A percentile compares a stretch with the other conserved stretches of the same genome.
phyloP scores from a whole-genome alignment of 2,888 invertebrate species.

The Xestia xanthographa region DNA sequence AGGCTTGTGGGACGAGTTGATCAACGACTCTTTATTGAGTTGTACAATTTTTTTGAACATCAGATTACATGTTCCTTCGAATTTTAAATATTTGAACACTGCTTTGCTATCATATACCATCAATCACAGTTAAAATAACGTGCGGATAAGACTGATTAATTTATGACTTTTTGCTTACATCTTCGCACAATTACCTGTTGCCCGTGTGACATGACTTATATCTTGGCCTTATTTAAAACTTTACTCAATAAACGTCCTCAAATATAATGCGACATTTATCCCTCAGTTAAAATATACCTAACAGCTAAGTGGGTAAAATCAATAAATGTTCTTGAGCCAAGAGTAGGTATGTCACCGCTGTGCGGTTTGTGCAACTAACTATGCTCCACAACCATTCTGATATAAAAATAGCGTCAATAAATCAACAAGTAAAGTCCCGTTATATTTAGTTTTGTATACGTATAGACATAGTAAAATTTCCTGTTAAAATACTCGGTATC shows the following conservation, averaged over 20 bases:
- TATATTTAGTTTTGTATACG: slow-evolving; percentile 60
- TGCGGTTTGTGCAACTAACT: slow-evolving; percentile 64
- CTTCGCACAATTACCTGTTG: slow-evolving; percentile 49
- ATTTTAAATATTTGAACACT: slow-evolving; percentile 22
- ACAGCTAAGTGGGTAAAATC: slow-evolving; percentile 64
- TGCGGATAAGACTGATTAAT: slow-evolving; percentile 30
- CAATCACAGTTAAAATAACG: slow-evolving; percentile 35
- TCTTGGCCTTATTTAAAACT: slow-evolving; percentile 62
- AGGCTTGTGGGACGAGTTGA: no score
- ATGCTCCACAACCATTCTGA: slow-evolving; percentile 64
- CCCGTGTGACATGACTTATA: slow-evolving; percentile 22
- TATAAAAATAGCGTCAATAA: slow-evolving; percentile 72
- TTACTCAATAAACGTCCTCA: slow-evolving; percentile 47
- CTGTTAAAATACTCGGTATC: slow-evolving; percentile 45
- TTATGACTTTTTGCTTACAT: slow-evolving; percentile 28
- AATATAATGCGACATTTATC: slow-evolving; percentile 56
- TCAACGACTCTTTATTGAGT: no score
- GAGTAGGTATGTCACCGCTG: slow-evolving; percentile 68
- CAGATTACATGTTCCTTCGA: neutral
- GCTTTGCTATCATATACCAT: slow-evolving; percentile 16
- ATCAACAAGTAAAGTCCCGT: slow-evolving; percentile 62
- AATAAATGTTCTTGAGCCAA: slow-evolving; percentile 72
- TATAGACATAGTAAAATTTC: slow-evolving; percentile 56
- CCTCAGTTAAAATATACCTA: slow-evolving; percentile 50
- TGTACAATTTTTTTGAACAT: no score